These are phyloP conservation scores for Salarias fasciatus DNA, from an alignment of 2,797 vertebrate genomes.

Conservation along the genomic window DNA sequence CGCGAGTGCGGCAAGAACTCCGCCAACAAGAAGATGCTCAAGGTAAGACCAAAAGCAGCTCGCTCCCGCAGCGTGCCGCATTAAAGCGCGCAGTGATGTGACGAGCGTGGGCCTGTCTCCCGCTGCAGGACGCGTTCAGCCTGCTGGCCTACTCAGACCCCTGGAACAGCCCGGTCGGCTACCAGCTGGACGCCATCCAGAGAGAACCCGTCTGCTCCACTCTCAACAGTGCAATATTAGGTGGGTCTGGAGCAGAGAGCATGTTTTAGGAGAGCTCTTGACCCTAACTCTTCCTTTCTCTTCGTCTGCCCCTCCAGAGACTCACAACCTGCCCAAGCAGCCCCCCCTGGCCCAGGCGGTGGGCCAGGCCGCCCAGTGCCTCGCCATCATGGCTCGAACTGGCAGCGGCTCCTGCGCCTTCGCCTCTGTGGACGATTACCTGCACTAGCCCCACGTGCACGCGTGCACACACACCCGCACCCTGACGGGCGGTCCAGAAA, in stretches of 20 bases:
- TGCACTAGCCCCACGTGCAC: conserved; percentile 87
- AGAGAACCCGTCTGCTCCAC: conserved; percentile 99
- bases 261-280: no score
- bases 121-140: conserved; percentile 94
- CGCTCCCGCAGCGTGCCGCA: no score
- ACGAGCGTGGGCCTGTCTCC: neutral
- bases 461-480: conserved; percentile 15
- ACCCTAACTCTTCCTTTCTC: no score
- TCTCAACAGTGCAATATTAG: conserved; percentile 99
- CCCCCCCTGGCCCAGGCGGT: conserved; percentile 96
- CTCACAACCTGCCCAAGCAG: conserved; percentile 99
- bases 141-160: conserved; percentile 98
- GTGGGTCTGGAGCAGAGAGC: no score
- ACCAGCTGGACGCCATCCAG: conserved; percentile 96
- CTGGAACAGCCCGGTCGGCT: conserved; percentile 98
- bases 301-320: conserved; percentile 83
- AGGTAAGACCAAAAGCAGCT: conserved; percentile 83
- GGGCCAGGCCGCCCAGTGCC: conserved; percentile 96
- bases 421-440: conserved; percentile 97
- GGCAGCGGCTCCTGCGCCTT: conserved; percentile 97
- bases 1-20: conserved; percentile 97
- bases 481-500: conserved; percentile 41
- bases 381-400: conserved; percentile 96
- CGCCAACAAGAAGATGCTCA: conserved; percentile 97
- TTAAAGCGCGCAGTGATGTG: neutral